Percentiles rank a stretch among this genome's conserved stretches.
Evolutionary conservation across 2,888 invertebrate genomes (phyloP).

Genomic region (Peribatodes rhomboidaria): DNA sequence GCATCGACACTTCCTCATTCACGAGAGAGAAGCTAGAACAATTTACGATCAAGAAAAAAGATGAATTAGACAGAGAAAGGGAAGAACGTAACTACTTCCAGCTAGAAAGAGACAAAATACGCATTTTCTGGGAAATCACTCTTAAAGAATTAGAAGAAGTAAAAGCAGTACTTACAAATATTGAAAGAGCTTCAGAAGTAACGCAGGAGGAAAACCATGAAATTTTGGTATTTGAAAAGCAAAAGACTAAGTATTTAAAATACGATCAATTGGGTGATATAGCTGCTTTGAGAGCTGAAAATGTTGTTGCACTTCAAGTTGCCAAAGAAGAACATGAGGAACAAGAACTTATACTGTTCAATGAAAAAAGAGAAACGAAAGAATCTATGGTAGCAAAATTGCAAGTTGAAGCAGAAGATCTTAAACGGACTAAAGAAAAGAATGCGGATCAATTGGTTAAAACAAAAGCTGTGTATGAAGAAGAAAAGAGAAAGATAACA

Average conservation of each 20-base stretch:
- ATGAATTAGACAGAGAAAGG: constrained; percentile 96
- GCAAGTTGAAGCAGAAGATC: constrained; percentile 90
- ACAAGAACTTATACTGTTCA: constrained; percentile 91
- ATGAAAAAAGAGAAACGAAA: constrained; percentile 90
- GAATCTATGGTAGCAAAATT: constrained; percentile 90
- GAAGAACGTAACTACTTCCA: constrained; percentile 98
- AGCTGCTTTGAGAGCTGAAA: constrained; percentile 94
- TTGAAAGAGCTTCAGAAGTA: constrained; percentile 94
- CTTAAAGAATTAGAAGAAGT: constrained; percentile 95
- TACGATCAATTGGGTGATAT: constrained; percentile 96
- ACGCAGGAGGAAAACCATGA: constrained; percentile 94
- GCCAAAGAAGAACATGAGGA: constrained; percentile 93
- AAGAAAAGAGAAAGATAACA: constrained; percentile 82
- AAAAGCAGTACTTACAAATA: constrained; percentile 89
- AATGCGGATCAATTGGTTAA: constrained; percentile 92
- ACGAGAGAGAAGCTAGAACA: constrained; percentile 96
- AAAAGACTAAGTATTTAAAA: constrained; percentile 96
- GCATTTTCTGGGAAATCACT: constrained; percentile 98
- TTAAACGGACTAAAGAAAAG: constrained; percentile 89
- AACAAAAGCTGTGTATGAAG: constrained; percentile 81
- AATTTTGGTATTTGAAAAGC: constrained; percentile 95
- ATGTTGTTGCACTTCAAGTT: constrained; percentile 92
- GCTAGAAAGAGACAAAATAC: constrained; percentile 96
- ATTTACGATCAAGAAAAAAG: constrained; percentile 94
- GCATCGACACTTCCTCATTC: constrained; percentile 97